These are phyloP conservation scores for Aphis gossypii DNA, from an alignment of 1,140 invertebrate species.

Conservation along the genomic window DNA sequence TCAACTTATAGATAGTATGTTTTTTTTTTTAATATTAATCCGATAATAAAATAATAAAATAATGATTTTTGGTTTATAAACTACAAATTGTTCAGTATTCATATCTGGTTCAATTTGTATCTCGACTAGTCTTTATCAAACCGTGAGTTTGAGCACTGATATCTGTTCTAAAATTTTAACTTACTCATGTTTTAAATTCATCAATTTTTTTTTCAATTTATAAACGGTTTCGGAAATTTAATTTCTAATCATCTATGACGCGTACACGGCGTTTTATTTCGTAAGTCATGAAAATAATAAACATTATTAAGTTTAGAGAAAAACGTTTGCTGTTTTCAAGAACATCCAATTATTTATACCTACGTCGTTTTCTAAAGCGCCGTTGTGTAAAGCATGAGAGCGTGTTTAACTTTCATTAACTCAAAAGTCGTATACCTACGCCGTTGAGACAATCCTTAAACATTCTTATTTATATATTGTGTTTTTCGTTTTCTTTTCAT, in stretches of 20 bases:
- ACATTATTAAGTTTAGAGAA: neutral
- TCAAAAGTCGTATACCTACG: neutral
- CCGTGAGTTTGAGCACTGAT: too few species aligned
- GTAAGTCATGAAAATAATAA: neutral
- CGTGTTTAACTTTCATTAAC: constrained; percentile 4
- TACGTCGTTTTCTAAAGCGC: neutral
- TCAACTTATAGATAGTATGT: too few species aligned
- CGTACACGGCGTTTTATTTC: neutral
- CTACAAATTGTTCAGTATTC: too few species aligned
- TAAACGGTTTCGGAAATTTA: neutral
- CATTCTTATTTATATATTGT: neutral
- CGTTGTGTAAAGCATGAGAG: neutral
- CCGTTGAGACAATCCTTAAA: neutral
- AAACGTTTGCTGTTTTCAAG: neutral
- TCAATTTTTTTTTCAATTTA: neutral
- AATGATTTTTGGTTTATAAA: neutral
- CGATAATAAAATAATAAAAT: neutral
- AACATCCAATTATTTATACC: neutral
- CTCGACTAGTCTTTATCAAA: neutral
- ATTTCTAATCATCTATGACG: neutral
- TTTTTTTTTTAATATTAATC: neutral
- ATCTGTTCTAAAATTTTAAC: too few species aligned
- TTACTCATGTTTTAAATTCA: too few species aligned
- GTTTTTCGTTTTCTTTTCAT: neutral
- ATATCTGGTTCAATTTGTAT: neutral